A percentile compares a stretch with the other conserved stretches of the same genome.
These are phyloP conservation scores for Onchidella celtica DNA, from an alignment of 2,888 invertebrate genomes.

Conservation along the genomic window DNA sequence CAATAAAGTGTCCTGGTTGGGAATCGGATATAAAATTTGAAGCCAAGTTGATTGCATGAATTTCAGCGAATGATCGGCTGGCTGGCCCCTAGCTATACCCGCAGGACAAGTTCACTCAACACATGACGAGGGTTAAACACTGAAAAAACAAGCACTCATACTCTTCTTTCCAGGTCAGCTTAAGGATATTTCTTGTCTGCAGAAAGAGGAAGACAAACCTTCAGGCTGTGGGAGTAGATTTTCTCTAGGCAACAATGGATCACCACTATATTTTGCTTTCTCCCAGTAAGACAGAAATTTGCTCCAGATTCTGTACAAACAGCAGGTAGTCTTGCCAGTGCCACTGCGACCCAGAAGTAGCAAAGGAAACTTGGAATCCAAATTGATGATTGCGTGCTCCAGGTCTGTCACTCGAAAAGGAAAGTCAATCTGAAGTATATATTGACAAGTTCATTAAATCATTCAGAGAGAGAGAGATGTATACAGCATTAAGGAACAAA, in stretches of 20 bases:
- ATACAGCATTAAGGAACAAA: not conserved
- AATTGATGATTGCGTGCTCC: slow-evolving; percentile 73
- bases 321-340: slow-evolving; percentile 77
- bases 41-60: no score
- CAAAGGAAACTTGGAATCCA: slow-evolving; percentile 64
- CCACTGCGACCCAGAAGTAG: slow-evolving; percentile 76
- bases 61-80: no score
- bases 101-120: no score
- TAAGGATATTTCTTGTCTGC: no score
- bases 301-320: slow-evolving; percentile 73
- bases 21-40: no score
- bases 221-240: slow-evolving; percentile 15
- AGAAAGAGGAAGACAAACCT: no score
- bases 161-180: no score
- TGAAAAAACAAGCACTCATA: no score
- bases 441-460: no score
- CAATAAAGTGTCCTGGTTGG: no score
- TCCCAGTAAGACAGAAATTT: slow-evolving; percentile 70
- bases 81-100: no score
- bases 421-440: slow-evolving; percentile 72
- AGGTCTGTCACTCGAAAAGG: slow-evolving; percentile 75
- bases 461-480: not conserved
- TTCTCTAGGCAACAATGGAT: slow-evolving; percentile 5
- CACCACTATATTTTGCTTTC: not conserved
- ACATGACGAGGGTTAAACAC: no score